These are phyloP conservation scores for Microcebus murinus DNA, from an alignment of 2,113 vertebrate species.

Conservation along the genomic window DNA sequence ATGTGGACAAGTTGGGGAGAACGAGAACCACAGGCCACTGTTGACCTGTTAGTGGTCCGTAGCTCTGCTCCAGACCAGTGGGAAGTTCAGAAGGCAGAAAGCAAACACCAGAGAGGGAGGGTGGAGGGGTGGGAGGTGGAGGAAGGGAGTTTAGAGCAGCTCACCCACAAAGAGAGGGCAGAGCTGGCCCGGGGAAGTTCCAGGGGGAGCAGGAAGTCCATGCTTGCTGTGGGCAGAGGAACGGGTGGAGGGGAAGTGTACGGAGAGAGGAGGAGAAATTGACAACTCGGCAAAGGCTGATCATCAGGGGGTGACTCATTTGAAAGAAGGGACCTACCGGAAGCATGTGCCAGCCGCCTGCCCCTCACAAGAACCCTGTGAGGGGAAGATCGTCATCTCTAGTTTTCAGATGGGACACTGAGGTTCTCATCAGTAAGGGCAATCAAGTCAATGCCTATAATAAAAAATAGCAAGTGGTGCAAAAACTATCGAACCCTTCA, in stretches of 20 bases:
- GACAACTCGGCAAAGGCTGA: neutral
- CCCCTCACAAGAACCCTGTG: neutral
- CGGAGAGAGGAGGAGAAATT: neutral
- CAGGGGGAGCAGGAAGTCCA: fast-evolving
- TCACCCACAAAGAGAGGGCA: neutral
- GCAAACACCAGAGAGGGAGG: too few relatives aligned
- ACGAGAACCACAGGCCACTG: neutral
- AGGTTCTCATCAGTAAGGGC: neutral
- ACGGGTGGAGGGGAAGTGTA: neutral
- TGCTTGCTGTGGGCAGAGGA: too few relatives aligned
- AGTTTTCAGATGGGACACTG: neutral
- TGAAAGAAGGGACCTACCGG: neutral
- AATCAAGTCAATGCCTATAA: neutral
- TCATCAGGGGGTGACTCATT: neutral
- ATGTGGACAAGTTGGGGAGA: neutral
- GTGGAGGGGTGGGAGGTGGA: too few relatives aligned
- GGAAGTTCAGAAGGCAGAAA: neutral
- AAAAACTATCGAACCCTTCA: neutral
- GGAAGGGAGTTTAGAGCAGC: neutral
- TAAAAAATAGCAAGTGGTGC: fast-evolving
- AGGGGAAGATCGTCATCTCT: neutral
- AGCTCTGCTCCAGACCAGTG: neutral
- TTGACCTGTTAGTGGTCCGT: fast-evolving
- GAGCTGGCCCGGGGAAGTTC: neutral
- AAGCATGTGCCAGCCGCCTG: neutral